Conservation (phyloP, 2,797 vertebrate genomes). For the Antennarius maculatus region DNA sequence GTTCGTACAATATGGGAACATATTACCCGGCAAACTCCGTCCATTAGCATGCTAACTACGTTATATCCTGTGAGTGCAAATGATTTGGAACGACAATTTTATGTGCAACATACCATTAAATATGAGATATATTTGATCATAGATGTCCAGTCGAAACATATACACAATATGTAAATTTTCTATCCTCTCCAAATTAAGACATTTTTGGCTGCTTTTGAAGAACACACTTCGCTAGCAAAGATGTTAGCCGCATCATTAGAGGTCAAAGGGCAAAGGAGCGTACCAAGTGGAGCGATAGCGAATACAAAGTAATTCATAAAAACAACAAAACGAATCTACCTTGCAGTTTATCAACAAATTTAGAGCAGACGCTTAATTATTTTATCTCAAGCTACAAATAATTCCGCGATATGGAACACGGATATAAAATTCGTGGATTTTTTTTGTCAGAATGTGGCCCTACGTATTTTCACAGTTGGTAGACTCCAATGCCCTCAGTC, state of each 20-base stretch:
- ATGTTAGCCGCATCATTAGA: conserved; percentile 66
- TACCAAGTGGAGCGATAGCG: conserved; percentile 48
- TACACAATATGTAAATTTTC: conserved; percentile 2
- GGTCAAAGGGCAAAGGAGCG: conserved; percentile 60
- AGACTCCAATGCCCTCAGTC: conserved; percentile 76
- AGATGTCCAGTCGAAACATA: neutral
- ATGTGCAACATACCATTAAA: conserved; percentile 53
- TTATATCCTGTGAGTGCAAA: neutral
- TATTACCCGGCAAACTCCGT: conserved; percentile 34
- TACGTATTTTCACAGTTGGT: conserved; percentile 59
- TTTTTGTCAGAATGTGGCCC: neutral
- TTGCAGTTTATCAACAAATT: accelerated
- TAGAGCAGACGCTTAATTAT: too few species aligned
- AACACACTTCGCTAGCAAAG: conserved; percentile 50
- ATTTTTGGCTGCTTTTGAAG: conserved; percentile 50
- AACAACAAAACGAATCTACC: neutral
- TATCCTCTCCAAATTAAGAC: conserved; percentile 42
- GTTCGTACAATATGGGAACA: conserved; percentile 1
- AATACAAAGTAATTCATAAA: neutral
- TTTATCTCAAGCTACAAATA: accelerated
- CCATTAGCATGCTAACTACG: conserved; percentile 53
- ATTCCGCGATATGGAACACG: accelerated
- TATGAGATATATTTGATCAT: conserved; percentile 10
- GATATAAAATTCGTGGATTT: neutral
- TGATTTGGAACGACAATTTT: neutral